Conservation (phyloP, 2,888 invertebrate genomes). For the Ophion ellenae region DNA sequence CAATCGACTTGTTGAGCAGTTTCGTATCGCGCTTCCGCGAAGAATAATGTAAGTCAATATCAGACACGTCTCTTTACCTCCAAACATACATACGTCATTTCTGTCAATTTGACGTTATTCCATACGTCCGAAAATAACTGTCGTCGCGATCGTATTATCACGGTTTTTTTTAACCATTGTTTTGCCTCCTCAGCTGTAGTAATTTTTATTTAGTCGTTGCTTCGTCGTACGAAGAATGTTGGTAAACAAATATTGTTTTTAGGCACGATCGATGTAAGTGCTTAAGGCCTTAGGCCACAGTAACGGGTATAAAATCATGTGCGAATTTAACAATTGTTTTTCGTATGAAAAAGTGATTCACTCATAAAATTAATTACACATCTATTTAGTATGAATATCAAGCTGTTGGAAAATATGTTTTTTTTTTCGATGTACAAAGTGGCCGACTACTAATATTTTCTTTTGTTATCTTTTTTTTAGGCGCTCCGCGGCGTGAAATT, state of each 20-base stretch:
- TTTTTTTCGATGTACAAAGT: no score
- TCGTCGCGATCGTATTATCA: neutral
- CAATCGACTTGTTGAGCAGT: slow-evolving; percentile 63
- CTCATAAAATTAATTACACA: no score
- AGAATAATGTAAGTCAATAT: slow-evolving; percentile 63
- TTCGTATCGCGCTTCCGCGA: slow-evolving; percentile 61
- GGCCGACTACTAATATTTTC: no score
- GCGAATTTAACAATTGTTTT: no score
- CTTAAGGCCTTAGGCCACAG: neutral
- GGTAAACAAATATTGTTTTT: neutral
- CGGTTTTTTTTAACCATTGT: neutral
- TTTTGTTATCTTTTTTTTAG: no score
- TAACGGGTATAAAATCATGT: no score
- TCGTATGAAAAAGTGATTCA: no score
- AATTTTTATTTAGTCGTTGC: no score
- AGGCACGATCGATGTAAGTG: neutral
- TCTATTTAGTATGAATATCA: no score
- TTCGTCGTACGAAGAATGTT: neutral
- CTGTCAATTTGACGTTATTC: neutral
- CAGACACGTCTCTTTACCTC: slow-evolving; percentile 7
- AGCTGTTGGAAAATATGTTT: no score
- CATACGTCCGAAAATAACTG: neutral
- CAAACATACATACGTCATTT: slow-evolving; percentile 1
- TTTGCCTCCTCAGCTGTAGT: neutral
- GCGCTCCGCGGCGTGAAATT: no score